Percentiles rank a stretch among this genome's conserved stretches.
Evolutionary conservation across 1,140 invertebrate species (phyloP).

Genomic region (Adelges cooleyi): DNA sequence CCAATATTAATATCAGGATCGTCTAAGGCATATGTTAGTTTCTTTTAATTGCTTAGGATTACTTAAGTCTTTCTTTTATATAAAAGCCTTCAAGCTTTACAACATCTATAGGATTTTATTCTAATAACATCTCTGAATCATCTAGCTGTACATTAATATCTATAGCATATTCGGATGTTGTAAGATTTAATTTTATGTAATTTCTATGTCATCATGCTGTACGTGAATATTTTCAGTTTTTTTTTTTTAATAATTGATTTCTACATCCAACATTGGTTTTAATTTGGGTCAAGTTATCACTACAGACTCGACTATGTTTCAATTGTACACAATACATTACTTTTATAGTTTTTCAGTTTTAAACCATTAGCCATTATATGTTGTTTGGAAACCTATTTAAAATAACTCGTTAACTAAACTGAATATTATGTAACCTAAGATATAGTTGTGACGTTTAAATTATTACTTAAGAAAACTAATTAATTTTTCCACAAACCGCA

Average conservation of each 20-base stretch:
- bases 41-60: background rate
- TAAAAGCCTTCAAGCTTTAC: too few species aligned
- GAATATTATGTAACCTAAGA: too few species aligned
- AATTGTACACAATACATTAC: background rate
- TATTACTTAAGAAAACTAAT: too few species aligned
- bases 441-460: too few species aligned
- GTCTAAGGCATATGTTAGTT: background rate
- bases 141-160: too few species aligned
- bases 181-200: too few species aligned
- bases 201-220: background rate
- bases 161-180: too few species aligned
- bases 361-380: background rate
- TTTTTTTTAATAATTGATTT: background rate
- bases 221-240: background rate
- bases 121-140: too few species aligned
- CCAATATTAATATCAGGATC: background rate
- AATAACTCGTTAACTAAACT: background rate
- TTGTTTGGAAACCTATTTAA: background rate
- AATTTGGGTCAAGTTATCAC: background rate
- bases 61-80: too few species aligned
- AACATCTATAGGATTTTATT: too few species aligned
- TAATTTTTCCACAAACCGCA: too few species aligned
- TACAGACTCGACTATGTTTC: background rate
- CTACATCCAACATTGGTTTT: background rate
- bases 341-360: background rate